These are phyloP conservation scores for Callyntrura sp. DNA, from an alignment of 2,888 invertebrate genomes.

Conservation along the genomic window DNA sequence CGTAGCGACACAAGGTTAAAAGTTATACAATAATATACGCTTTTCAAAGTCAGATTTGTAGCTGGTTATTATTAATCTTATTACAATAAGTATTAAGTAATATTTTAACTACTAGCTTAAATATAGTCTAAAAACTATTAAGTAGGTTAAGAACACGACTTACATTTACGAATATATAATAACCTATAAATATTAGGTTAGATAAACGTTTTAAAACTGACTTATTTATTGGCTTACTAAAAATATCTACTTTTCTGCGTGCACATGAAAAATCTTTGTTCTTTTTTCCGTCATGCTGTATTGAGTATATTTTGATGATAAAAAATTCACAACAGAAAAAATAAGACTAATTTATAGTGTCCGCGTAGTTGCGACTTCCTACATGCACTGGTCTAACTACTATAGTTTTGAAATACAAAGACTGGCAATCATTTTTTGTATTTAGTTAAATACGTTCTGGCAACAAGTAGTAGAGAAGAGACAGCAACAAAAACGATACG, in stretches of 20 bases:
- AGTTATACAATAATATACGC: conserved; percentile 64
- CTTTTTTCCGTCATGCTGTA: background rate
- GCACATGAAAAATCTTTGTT: background rate
- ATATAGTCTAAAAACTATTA: conserved; percentile 35
- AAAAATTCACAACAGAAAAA: conserved; percentile 1
- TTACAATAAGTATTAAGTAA: conserved; percentile 24
- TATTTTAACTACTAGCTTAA: conserved; percentile 34
- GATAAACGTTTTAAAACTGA: conserved; percentile 40
- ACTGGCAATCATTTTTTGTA: conserved; percentile 9
- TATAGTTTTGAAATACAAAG: background rate
- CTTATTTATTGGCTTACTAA: conserved; percentile 62
- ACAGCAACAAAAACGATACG: conserved; percentile 6
- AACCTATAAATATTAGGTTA: background rate
- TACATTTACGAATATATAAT: background rate
- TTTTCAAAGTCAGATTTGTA: conserved; percentile 26
- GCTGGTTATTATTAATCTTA: background rate
- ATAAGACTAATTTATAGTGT: too few species aligned
- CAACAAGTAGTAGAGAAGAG: background rate
- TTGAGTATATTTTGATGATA: conserved; percentile 18
- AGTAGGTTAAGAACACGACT: conserved; percentile 41
- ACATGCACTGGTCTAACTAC: too few species aligned
- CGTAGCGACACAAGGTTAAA: conserved; percentile 69
- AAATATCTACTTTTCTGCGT: conserved; percentile 57
- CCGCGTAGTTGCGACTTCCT: too few species aligned
- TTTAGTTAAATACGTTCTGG: too few species aligned